Evolutionary conservation across 1,140 invertebrate genomes (phyloP), one percentile per base, ranked within the genome.

Genomic region (Matsumurasca onukii): DNA sequence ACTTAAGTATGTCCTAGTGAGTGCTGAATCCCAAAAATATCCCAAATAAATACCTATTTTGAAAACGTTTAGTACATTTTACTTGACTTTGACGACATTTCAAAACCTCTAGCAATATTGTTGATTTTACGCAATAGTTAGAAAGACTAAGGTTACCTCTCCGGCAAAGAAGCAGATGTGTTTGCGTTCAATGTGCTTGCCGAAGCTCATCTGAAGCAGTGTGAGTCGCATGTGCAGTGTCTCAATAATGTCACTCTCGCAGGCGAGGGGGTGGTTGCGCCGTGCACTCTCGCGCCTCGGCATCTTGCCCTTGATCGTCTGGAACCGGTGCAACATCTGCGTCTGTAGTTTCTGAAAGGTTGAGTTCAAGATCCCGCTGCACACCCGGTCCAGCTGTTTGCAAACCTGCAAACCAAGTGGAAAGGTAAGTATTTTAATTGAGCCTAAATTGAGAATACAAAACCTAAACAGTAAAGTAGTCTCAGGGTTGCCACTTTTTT

Each of bases 111-210:
- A n/a, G n/a, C n/a, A n/a, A n/a, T n/a, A n/a, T n/a, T n/a, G n/a
- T n/a, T n/a, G n/a, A n/a, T n/a, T n/a, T n/a, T n/a, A n/a, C n/a
- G n/a, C n/a, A n/a, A n/a, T n/a, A n/a, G n/a, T n/a, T n/a, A n/a
- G n/a, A n/a, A n/a, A n/a, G n/a, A n/a, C n/a, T n/a, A n/a, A n/a
- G n/a, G 29, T 85, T 83, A 94, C 92, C 82, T 92, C 91, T 77
- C 93, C 92, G 52, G 92, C 90, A 79, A 95, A 94, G 78, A 95
- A 95, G 78, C 92, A 94, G 76, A 91, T 92, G 79, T 94, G 91
- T 78, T 91, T 92, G 72, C 91, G 86, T 78, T 94, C 92, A 74
- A 95, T 94, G 76, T 95, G 92, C 79, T 94, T 94, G 12, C 92
- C 92, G 82, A 95, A 93, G 24, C 91, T 90, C 91, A 94, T 94